Conservation (phyloP, 2,797 vertebrate species). For the Trachops cirrhosus region DNA sequence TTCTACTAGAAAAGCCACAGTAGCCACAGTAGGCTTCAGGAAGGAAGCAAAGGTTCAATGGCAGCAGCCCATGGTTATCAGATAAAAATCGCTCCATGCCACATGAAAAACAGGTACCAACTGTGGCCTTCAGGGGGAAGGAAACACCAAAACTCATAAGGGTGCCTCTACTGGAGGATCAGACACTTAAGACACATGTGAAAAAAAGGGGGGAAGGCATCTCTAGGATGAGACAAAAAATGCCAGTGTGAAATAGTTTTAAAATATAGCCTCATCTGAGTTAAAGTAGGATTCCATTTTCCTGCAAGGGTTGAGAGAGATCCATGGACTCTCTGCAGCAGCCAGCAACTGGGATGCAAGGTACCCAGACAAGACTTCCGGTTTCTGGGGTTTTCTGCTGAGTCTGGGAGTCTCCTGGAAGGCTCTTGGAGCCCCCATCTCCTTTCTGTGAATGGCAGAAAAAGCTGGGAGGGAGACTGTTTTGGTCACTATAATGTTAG, state of each 20-base stretch:
- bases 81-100: slow-evolving; percentile 59
- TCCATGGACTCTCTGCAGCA: slow-evolving; percentile 61
- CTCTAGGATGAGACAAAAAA: slow-evolving; percentile 55
- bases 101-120: neutral
- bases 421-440: neutral
- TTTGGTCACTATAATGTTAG: neutral
- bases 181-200: slow-evolving; percentile 40
- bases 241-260: slow-evolving; percentile 11
- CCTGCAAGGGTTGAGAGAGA: slow-evolving; percentile 59
- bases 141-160: slow-evolving; percentile 60
- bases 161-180: slow-evolving; percentile 39
- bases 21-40: neutral
- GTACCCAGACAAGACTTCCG: slow-evolving; percentile 27
- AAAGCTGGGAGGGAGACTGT: neutral
- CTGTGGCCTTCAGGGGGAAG: slow-evolving; percentile 41
- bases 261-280: slow-evolving; percentile 38
- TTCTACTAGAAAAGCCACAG: slow-evolving; percentile 36
- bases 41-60: neutral
- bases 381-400: slow-evolving; percentile 35
- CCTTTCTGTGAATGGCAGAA: neutral
- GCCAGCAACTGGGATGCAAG: slow-evolving; percentile 34
- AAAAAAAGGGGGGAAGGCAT: slow-evolving; percentile 38
- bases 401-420: neutral
- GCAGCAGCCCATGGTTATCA: neutral
- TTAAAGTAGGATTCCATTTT: slow-evolving; percentile 58